Evolutionary conservation across 2,113 vertebrate genomes (phyloP), one percentile per base, ranked within the genome.

Genomic region (Gymnogyps californianus): DNA sequence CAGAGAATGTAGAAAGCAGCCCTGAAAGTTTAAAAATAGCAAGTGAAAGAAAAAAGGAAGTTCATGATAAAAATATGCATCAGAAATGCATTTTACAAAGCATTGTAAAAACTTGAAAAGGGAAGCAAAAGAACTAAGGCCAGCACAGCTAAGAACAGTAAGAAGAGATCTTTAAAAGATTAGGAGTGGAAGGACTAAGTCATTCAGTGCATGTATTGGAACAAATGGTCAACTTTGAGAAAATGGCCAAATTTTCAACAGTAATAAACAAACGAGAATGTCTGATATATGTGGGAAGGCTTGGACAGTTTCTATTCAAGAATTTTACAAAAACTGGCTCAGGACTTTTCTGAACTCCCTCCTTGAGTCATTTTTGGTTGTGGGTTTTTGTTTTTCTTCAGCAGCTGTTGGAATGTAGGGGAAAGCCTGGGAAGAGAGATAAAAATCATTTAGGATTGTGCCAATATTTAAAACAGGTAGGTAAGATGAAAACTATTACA

Each of bases 401-500:
- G 61, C 61, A 85, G 77, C 21, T 61, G 57, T 57, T 85, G 81
- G 82, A 94, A 94, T 36, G 20, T 31, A 91, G 77, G 66, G 61
- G 70, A 89, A 91, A 94, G 91, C 69, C 65, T 91, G 57, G 32
- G 81, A 82, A 59, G 28, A 85, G 75, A 91, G 51, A 81, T 78
- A 7, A 71, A 89, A 82, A 94, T 87, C 17, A 72, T 79, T 75
- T 87, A 87, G 70, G 28, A 57, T 65, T 65, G 36, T 52, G 77
- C 81, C 81, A 96, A 34, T 87, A 84, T 87, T 84, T 87, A 69
- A 82, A 96, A 69, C 47, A 82, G 74, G 61, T 67, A 76, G 87
- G 65, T 76, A 96, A 91, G 70, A 79, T 87, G 70, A 94, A 87
- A 94, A 51, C 55, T 67, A 82, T 93, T 89, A 91, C 57, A 66